Base-by-base conservation (phyloP, 2,113 vertebrate genomes). In the Columbina picui region DNA sequence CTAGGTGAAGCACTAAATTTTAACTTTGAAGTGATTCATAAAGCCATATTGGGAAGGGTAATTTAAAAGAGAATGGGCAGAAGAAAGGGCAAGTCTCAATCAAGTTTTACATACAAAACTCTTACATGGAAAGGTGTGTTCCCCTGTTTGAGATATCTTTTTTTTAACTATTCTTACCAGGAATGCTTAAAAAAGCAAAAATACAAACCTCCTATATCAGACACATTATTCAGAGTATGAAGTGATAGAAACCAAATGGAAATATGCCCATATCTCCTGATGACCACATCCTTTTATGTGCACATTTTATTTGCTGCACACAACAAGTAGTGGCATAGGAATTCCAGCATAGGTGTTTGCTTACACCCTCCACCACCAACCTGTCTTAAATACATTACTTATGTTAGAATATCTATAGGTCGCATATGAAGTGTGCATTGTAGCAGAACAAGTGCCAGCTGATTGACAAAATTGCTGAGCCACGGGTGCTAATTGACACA, bases 401-500 rank as follows among this genome's bases (percentile, higher is more conserved):
- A 17, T 5, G 32, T 59, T 30, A 57, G 23, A 36, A 1, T 18
- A 49, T 26, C 59, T 64, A 3, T 6, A 84, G 36, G 47, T 85
- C 29, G 22, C 43, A 15, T 26, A 55, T 12, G 47, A 93, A 77
- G 22, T 3, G 9, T 45, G 30, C 6, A 1, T 57, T 59, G 38
- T 8, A 75, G 59, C 43, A 89, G 41, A 65, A 38, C 12, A 70
- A 53, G 39, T 26, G 68, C 14, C 6, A 68, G 68, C 5, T 27
- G 43, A 49, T 77, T 32, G 36, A 75, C 12, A 59, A 50, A 93
- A 55, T 1, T 50, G 15, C 57, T 56, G 34, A 86, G 32, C 32
- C 29, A 12, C 0, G 0, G n/a, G 73, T 29, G n/a, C 17, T 47
- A 19, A 69, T 13, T 3, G 7, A 61, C 52, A 45, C 27, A 22